Base-by-base conservation (phyloP, 2,797 vertebrate species). In the Setipinna tenuifilis region DNA sequence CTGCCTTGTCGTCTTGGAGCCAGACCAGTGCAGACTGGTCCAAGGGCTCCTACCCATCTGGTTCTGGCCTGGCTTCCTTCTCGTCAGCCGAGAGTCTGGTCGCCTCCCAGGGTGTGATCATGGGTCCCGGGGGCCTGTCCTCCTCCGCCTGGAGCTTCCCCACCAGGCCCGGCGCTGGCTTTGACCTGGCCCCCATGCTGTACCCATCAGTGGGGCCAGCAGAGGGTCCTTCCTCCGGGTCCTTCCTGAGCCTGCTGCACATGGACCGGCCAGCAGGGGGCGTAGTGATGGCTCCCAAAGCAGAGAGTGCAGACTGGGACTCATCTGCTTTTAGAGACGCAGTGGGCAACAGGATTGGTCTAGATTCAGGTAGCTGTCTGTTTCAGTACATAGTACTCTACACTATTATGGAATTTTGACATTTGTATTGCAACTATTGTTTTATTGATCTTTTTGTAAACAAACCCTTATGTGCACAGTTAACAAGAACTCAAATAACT, bases 241-340 rank as follows among this genome's bases (percentile, higher is more conserved):
- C 95, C 68, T 91, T 96, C 81, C 92, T 96, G 19, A 93, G 91
- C 58, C 90, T 96, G 9, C 88, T 96, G 86, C 94, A 96, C 35
- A 94, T 94, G 85, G 96, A 97, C 62, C 92, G 92, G 71, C 92
- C 92, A 85, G 58, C 92, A 25, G 87, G 87, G 3, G 83, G 85
- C 14, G 88, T 89, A 75, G 86, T 90, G 89, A 93, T 93, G 86
- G 92, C 94, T 87, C 89, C 92, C 31, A 95, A 95, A 89, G 91
- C 95, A 59, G 91, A 94, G 17, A 87, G 86, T 85, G 85, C 92
- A 19, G 35, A 93, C 84, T 94, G 92, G 92, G 86, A 71, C 54
- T 87, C 94, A 5, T 65, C 84, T 0, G 92, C 89, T 65, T 92
- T 92, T 57, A 92, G 93, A 92, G 93, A 94, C 17, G 54, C 86